Percentiles rank a stretch among this genome's conserved stretches.
These are phyloP conservation scores for Drosophila borealis DNA, from an alignment of 2,888 invertebrate species.

Conservation along the genomic window DNA sequence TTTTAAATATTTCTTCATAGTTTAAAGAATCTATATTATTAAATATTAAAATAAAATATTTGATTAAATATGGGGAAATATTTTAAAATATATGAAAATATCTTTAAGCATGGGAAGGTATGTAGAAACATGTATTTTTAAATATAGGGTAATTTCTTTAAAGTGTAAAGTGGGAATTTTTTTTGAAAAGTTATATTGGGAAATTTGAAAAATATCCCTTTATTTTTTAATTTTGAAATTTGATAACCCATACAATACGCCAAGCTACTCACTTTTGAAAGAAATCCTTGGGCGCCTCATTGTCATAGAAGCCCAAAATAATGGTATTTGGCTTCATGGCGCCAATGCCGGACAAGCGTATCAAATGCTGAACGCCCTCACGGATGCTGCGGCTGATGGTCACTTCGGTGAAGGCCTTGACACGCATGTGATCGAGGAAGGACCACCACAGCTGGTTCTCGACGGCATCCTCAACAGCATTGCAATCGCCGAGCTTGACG, in stretches of 20 bases:
- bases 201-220: too few relatives aligned
- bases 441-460: slow-evolving; percentile 96
- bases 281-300: slow-evolving; percentile 90
- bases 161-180: too few relatives aligned
- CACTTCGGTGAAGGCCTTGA: slow-evolving; percentile 98
- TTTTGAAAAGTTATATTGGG: too few relatives aligned
- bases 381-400: slow-evolving; percentile 94
- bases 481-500: slow-evolving; percentile 88
- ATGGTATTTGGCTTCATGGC: slow-evolving; percentile 99
- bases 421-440: slow-evolving; percentile 97
- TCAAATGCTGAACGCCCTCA: slow-evolving; percentile 96
- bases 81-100: too few relatives aligned
- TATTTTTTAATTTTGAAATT: too few relatives aligned
- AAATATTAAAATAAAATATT: too few relatives aligned
- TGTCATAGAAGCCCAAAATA: slow-evolving; percentile 96
- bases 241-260: not conserved
- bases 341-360: slow-evolving; percentile 96
- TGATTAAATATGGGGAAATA: too few relatives aligned
- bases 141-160: too few relatives aligned
- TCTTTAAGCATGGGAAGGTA: too few relatives aligned
- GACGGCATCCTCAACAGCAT: slow-evolving; percentile 88
- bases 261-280: slow-evolving; percentile 88
- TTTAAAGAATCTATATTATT: too few relatives aligned
- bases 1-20: too few relatives aligned
- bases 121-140: too few relatives aligned